Evolutionary conservation across 2,797 vertebrate genomes (phyloP).

Genomic region (Micrastur ruficollis): DNA sequence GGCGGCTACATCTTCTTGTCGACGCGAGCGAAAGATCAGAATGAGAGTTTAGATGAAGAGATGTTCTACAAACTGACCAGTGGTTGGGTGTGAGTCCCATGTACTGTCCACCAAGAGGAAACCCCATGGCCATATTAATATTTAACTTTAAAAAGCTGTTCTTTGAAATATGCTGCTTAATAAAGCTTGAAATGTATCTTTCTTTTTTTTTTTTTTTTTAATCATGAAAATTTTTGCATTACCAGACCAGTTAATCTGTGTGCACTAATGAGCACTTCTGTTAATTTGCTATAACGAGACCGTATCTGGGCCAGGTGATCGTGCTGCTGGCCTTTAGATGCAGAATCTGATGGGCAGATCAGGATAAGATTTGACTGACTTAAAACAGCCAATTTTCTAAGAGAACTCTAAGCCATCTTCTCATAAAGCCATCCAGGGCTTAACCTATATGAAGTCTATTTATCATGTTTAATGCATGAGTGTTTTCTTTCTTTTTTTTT

Average conservation of each 20-base stretch:
- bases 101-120: slow-evolving; percentile 2
- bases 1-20: slow-evolving; percentile 98
- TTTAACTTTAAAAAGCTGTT: slow-evolving; percentile 78
- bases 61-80: slow-evolving; percentile 99
- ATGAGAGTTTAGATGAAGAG: slow-evolving; percentile 97
- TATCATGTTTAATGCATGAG: slow-evolving; percentile 80
- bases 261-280: slow-evolving; percentile 76
- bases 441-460: slow-evolving; percentile 76
- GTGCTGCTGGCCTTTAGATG: background rate
- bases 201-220: slow-evolving; percentile 52
- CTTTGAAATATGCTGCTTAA: slow-evolving; percentile 81
- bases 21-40: slow-evolving; percentile 96
- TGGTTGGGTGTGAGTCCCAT: slow-evolving; percentile 89
- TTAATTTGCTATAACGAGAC: slow-evolving; percentile 63
- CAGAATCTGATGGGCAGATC: background rate
- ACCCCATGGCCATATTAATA: slow-evolving; percentile 66
- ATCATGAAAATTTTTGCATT: slow-evolving; percentile 70
- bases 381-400: slow-evolving; percentile 42
- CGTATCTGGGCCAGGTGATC: background rate
- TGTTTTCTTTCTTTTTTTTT: slow-evolving; percentile 40
- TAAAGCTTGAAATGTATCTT: slow-evolving; percentile 82
- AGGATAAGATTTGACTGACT: slow-evolving; percentile 27
- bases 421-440: slow-evolving; percentile 68
- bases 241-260: slow-evolving; percentile 70
- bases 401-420: slow-evolving; percentile 75